Evolutionary conservation across 2,888 invertebrate species (phyloP).

Genomic region (Myopa tessellatipennis): DNA sequence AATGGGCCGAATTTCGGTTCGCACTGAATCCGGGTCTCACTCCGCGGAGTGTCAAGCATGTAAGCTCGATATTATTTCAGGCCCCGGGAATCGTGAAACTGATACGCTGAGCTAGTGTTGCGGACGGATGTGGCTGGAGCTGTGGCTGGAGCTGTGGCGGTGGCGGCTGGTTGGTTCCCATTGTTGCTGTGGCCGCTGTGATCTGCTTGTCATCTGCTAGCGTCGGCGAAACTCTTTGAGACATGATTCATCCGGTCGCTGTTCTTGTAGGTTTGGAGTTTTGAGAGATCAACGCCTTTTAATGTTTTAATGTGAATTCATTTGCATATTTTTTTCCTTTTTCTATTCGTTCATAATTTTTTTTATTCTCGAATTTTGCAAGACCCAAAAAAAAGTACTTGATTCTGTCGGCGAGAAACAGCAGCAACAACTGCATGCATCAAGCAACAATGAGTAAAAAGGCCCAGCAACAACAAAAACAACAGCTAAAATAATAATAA

Average conservation of each 20-base stretch:
- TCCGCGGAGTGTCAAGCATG: neutral
- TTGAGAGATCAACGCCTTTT: conserved; percentile 32
- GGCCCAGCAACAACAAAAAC: neutral
- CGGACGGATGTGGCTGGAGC: conserved; percentile 35
- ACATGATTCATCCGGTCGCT: conserved; percentile 58
- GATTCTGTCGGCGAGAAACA: neutral
- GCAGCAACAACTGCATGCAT: conserved; percentile 2
- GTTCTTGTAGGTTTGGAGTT: conserved; percentile 27
- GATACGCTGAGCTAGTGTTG: conserved; percentile 31
- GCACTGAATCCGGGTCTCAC: neutral
- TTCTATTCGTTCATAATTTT: conserved; percentile 7
- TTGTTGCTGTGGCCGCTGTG: neutral
- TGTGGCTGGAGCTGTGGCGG: neutral
- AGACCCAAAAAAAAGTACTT: neutral
- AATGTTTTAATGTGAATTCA: conserved; percentile 36
- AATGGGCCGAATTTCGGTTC: conserved; percentile 7
- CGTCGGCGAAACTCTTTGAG: conserved; percentile 55
- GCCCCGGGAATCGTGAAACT: conserved; percentile 20
- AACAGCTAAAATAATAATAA: neutral
- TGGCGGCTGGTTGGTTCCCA: neutral
- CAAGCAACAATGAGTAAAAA: neutral
- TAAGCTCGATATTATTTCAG: conserved; percentile 10
- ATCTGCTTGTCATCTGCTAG: conserved; percentile 28
- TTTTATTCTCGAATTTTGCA: conserved; percentile 1
- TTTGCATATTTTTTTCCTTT: conserved; percentile 25